Evolutionary conservation across 2,797 vertebrate species (phyloP).

Genomic region (Artibeus lituratus): DNA sequence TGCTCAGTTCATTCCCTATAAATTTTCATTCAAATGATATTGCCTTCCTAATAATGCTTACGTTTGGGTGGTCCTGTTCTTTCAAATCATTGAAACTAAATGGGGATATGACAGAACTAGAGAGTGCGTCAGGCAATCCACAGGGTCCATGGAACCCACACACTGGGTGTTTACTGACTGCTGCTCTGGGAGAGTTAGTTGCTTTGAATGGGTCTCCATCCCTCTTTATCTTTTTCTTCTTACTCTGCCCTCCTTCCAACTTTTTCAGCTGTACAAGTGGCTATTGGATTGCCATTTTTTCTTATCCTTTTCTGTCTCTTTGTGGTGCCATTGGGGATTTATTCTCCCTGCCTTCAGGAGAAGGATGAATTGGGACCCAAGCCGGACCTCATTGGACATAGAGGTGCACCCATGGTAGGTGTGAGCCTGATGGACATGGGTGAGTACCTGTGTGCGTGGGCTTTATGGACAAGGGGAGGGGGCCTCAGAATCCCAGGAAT

Average conservation of each 20-base stretch:
- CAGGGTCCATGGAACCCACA: neutral
- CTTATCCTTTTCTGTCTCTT: constrained; percentile 88
- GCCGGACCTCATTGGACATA: constrained; percentile 90
- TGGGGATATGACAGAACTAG: neutral
- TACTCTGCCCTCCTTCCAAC: constrained; percentile 64
- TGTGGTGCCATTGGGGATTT: constrained; percentile 92
- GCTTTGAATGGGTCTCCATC: neutral
- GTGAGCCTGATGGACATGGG: neutral
- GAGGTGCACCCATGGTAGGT: constrained; percentile 94
- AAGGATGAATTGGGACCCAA: constrained; percentile 88
- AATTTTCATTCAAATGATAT: neutral
- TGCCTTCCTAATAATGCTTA: neutral
- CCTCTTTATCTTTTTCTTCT: constrained; percentile 55
- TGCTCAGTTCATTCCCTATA: neutral
- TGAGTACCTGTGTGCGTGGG: neutral
- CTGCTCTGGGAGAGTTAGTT: neutral
- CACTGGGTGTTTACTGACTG: neutral
- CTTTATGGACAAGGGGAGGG: neutral
- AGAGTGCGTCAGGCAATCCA: neutral
- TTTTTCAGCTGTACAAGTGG: constrained; percentile 87
- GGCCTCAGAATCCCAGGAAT: neutral
- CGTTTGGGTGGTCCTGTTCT: neutral
- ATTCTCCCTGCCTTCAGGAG: constrained; percentile 93
- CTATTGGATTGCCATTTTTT: constrained; percentile 87
- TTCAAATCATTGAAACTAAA: neutral